phyloP scores from a whole-genome alignment of 1,140 invertebrate genomes.

The Pissodes strobi region DNA sequence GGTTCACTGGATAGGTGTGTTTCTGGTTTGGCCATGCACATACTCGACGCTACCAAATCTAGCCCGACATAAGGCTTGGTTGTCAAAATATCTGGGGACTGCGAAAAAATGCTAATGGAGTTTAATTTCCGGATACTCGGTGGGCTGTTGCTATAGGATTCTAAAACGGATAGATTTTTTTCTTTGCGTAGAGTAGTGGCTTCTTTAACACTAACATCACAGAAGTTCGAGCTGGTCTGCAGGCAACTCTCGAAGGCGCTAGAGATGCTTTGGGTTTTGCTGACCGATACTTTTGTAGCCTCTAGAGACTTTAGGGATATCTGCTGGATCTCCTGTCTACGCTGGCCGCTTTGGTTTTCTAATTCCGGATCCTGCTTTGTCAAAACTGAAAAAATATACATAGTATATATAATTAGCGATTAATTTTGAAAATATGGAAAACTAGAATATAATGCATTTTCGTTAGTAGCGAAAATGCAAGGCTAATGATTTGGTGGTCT shows the following conservation, averaged over 20 bases:
- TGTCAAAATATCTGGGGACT: conserved; percentile 50
- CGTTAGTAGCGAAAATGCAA: too few species aligned
- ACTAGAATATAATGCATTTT: too few species aligned
- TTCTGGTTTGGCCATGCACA: conserved; percentile 8
- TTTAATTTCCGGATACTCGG: conserved; percentile 32
- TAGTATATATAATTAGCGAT: too few species aligned
- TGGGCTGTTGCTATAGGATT: conserved; percentile 37
- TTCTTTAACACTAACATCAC: conserved; percentile 28
- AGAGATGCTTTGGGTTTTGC: conserved; percentile 35
- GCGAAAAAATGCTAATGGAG: conserved; percentile 22
- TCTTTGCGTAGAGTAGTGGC: conserved; percentile 5
- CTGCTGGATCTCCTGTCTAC: conserved; percentile 37
- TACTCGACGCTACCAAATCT: conserved; percentile 49
- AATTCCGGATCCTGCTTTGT: conserved; percentile 44
- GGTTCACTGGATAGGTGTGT: conserved; percentile 1
- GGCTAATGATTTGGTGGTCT: too few species aligned
- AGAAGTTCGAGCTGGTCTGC: conserved; percentile 35
- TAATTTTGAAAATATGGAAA: too few species aligned
- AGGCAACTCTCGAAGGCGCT: conserved; percentile 38
- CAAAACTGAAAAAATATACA: conserved; percentile 44
- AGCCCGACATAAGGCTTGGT: conserved; percentile 46
- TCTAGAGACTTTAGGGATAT: conserved; percentile 26
- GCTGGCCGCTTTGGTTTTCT: conserved; percentile 41
- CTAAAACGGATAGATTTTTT: conserved; percentile 16
- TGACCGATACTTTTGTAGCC: conserved; percentile 19